phyloP scores from a whole-genome alignment of 1,140 invertebrate species.

The Aphidius ervi region DNA sequence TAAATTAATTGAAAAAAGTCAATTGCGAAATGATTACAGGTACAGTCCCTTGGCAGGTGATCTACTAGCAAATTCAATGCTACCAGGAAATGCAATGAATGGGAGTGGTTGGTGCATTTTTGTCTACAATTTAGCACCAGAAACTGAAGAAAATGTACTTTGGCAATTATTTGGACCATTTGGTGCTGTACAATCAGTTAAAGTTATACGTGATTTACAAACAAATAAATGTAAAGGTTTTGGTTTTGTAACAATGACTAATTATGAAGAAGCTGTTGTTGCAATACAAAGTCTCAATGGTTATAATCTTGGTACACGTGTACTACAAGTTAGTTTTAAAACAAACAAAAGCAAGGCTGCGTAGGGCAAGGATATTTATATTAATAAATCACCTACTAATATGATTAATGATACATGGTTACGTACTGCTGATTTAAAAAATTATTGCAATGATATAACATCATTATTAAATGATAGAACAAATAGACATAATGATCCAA shows the following conservation, averaged over 20 bases:
- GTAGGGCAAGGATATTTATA: conserved; percentile 55
- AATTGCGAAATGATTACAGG: conserved; percentile 54
- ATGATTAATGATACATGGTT: conserved; percentile 20
- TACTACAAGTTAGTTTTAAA: conserved; percentile 98
- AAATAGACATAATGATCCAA: conserved; percentile 1
- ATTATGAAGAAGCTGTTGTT: conserved; percentile 96
- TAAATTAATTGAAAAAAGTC: not conserved
- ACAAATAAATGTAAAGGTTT: conserved; percentile 99
- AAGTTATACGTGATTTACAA: conserved; percentile 94
- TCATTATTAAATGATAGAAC: conserved; percentile 7
- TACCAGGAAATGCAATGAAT: conserved; percentile 76
- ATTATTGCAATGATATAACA: conserved; percentile 17
- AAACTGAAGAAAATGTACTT: conserved; percentile 96
- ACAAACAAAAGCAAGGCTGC: conserved; percentile 89
- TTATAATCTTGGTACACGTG: conserved; percentile 93
- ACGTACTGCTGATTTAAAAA: conserved; percentile 9
- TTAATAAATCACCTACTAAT: conserved; percentile 19
- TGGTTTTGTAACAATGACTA: conserved; percentile 99
- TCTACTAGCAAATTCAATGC: conserved; percentile 80
- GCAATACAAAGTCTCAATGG: conserved; percentile 98
- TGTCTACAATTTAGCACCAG: conserved; percentile 96
- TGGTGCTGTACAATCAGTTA: conserved; percentile 97
- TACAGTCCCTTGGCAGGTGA: conserved; percentile 94
- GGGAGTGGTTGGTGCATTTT: conserved; percentile 97
- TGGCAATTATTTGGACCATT: conserved; percentile 99